Conservation (phyloP, 2,888 invertebrate genomes). For the Ypsolopha scabrella region DNA sequence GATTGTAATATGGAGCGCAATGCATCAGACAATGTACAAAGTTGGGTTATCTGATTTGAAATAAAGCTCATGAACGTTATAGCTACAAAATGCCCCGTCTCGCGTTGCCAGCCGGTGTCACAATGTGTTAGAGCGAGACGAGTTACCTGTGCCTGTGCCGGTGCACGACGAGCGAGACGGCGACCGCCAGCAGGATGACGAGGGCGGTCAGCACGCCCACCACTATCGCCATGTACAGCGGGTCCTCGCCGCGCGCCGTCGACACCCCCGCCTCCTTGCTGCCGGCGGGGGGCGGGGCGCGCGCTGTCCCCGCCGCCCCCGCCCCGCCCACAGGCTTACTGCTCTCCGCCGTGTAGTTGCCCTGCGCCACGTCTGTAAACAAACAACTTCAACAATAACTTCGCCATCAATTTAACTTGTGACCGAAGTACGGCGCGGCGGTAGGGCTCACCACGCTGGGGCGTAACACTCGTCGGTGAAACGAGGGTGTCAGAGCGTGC, state of each 20-base stretch:
- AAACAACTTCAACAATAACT: too few relatives aligned
- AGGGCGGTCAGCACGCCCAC: slow-evolving; percentile 82
- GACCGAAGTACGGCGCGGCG: too few relatives aligned
- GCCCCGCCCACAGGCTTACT: slow-evolving; percentile 64
- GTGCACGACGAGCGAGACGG: slow-evolving; percentile 79
- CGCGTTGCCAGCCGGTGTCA: too few relatives aligned
- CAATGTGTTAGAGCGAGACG: slow-evolving; percentile 48
- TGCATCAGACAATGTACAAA: too few relatives aligned
- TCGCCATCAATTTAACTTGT: too few relatives aligned
- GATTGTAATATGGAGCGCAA: too few relatives aligned
- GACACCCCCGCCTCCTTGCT: slow-evolving; percentile 74
- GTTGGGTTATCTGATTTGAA: too few relatives aligned
- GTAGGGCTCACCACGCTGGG: too few relatives aligned
- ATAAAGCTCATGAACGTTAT: too few relatives aligned
- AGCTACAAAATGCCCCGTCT: too few relatives aligned
- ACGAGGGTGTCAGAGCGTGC: too few relatives aligned
- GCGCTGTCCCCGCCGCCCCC: slow-evolving; percentile 51
- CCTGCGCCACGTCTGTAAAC: slow-evolving; percentile 74
- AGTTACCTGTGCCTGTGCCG: slow-evolving; percentile 79
- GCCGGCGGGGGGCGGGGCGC: not conserved
- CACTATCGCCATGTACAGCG: slow-evolving; percentile 80
- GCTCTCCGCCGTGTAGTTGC: slow-evolving; percentile 79
- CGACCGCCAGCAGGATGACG: slow-evolving; percentile 77
- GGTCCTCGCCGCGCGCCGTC: slow-evolving; percentile 77
- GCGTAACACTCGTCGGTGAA: too few relatives aligned